A percentile compares a stretch with the other conserved stretches of the same genome.
phyloP scores from a whole-genome alignment of 1,140 invertebrate species.

The Sycophaga agraensis region DNA sequence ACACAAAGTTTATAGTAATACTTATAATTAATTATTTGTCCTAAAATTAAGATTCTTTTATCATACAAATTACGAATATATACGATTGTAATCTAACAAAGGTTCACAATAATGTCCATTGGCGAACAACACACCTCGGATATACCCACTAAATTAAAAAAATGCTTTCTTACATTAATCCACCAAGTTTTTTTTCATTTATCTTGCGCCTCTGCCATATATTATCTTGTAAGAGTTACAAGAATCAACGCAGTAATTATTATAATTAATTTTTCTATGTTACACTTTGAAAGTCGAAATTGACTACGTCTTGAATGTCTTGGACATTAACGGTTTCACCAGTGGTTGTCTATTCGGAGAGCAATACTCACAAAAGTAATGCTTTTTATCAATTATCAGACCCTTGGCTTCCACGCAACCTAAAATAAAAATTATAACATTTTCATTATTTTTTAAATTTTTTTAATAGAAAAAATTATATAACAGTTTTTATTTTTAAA shows the following conservation, averaged over 20 bases:
- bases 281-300: slow-evolving; percentile 1
- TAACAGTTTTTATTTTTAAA: background rate
- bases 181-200: background rate
- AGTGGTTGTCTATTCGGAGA: slow-evolving; percentile 43
- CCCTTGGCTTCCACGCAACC: slow-evolving; percentile 55
- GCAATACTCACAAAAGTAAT: slow-evolving; percentile 53
- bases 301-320: slow-evolving; percentile 42
- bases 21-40: slow-evolving; percentile 1
- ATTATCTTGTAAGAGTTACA: background rate
- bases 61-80: slow-evolving; percentile 11
- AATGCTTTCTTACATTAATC: background rate
- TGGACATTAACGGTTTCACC: slow-evolving; percentile 46
- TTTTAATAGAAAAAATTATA: no score
- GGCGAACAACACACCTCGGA: background rate
- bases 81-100: background rate
- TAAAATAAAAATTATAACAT: slow-evolving; percentile 33
- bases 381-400: slow-evolving; percentile 48
- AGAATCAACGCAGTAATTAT: background rate
- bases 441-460: no score
- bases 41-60: background rate
- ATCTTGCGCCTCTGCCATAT: background rate
- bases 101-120: background rate
- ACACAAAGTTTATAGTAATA: background rate
- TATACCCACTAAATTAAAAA: slow-evolving; percentile 1
- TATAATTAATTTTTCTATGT: background rate